Conservation (phyloP, 2,888 invertebrate species). For the Theretra japonica region DNA sequence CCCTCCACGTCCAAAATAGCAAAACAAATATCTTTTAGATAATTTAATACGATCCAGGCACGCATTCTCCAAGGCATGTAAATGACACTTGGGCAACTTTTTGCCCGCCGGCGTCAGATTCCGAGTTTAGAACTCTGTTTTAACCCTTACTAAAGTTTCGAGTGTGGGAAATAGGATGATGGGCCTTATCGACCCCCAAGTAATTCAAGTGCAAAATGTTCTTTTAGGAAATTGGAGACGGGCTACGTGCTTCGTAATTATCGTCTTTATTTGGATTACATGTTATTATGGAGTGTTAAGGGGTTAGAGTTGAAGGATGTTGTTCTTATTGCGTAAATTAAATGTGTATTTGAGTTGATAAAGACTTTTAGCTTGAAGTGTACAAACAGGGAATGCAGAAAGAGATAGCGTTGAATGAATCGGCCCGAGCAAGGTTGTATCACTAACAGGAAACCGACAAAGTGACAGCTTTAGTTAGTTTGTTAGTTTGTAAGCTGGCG, state of each 20-base stretch:
- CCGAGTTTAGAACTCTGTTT: conserved; percentile 30
- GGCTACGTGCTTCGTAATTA: conserved; percentile 19
- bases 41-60: conserved; percentile 18
- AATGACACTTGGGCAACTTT: conserved; percentile 34
- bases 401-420: too few relatives aligned
- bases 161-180: conserved; percentile 32
- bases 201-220: conserved; percentile 30
- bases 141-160: conserved; percentile 33
- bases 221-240: conserved; percentile 21
- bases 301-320: neutral
- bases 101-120: conserved; percentile 29
- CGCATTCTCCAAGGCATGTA: conserved; percentile 28
- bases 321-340: neutral
- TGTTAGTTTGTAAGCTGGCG: too few relatives aligned
- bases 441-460: too few relatives aligned
- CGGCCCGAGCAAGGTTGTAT: too few relatives aligned
- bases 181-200: conserved; percentile 31
- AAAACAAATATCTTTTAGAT: conserved; percentile 12
- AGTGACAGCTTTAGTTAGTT: too few relatives aligned
- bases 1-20: neutral
- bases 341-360: neutral
- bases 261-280: conserved; percentile 10
- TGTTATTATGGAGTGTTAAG: neutral
- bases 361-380: too few relatives aligned
- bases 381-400: neutral